Conservation (phyloP, 35 echinoderm and acorn worm genomes). For the Anneissia japonica region DNA sequence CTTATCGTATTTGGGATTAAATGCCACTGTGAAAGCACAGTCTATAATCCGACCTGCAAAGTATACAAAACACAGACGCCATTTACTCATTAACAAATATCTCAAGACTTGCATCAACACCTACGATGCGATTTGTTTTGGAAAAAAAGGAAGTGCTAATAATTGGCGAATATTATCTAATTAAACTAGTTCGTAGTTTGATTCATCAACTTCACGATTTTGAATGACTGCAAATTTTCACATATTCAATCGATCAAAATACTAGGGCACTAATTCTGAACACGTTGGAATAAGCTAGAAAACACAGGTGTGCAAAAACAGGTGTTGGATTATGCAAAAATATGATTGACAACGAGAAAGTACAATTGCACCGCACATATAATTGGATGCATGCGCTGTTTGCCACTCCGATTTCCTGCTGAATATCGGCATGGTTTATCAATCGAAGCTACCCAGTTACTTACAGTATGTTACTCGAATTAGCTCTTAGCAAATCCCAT, state of each 20-base stretch:
- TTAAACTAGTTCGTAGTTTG: neutral
- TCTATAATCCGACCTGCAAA: slow-evolving; percentile 91
- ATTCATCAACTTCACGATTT: neutral
- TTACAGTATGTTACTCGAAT: too few species aligned
- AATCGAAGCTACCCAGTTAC: too few species aligned
- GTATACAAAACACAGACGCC: neutral
- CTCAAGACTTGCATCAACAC: neutral
- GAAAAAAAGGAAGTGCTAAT: neutral
- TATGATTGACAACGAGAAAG: neutral
- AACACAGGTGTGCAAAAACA: neutral
- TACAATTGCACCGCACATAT: neutral
- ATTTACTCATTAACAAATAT: neutral
- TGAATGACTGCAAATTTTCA: neutral
- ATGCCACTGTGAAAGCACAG: slow-evolving; percentile 98
- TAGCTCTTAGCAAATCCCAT: too few species aligned
- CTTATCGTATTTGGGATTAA: slow-evolving; percentile 89
- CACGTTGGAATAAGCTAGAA: neutral
- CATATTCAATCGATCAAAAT: neutral
- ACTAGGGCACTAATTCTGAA: neutral
- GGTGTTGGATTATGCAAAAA: neutral
- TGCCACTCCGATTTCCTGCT: neutral
- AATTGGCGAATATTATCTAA: neutral
- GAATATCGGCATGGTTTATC: too few species aligned
- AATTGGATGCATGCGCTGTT: neutral
- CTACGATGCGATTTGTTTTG: neutral